phyloP scores from a whole-genome alignment of 1,140 invertebrate species.

The Rhynchophorus ferrugineus region DNA sequence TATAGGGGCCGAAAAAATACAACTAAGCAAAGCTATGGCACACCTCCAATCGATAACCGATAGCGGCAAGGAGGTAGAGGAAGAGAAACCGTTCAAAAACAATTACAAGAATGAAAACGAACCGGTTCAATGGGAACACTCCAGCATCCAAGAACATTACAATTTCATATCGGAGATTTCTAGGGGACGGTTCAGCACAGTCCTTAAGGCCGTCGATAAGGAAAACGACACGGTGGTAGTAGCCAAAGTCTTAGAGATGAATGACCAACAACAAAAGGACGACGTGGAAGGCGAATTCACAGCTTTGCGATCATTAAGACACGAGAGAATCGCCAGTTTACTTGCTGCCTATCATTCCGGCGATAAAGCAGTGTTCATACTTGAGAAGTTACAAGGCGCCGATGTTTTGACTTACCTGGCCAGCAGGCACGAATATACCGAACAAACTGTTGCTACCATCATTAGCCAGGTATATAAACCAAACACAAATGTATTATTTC shows the following conservation, averaged over 20 bases:
- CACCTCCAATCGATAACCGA: slow-evolving; percentile 78
- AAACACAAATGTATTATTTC: too few relatives aligned
- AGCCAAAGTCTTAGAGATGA: slow-evolving; percentile 67
- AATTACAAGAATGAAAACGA: slow-evolving; percentile 69
- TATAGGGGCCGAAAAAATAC: slow-evolving; percentile 54
- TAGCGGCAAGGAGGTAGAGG: slow-evolving; percentile 60
- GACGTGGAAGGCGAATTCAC: slow-evolving; percentile 73
- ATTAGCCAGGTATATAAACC: slow-evolving; percentile 59
- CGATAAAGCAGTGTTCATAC: slow-evolving; percentile 62
- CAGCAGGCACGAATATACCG: slow-evolving; percentile 78
- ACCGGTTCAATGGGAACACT: slow-evolving; percentile 63
- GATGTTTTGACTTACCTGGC: slow-evolving; percentile 84
- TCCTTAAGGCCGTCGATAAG: slow-evolving; percentile 76
- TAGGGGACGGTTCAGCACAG: slow-evolving; percentile 68
- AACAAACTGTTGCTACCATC: slow-evolving; percentile 81
- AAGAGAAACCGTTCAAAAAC: slow-evolving; percentile 55
- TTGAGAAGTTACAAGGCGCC: slow-evolving; percentile 87
- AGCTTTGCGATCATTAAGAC: slow-evolving; percentile 67
- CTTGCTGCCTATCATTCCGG: slow-evolving; percentile 62
- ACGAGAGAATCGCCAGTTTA: slow-evolving; percentile 75
- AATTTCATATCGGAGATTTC: slow-evolving; percentile 76
- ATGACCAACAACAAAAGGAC: slow-evolving; percentile 55
- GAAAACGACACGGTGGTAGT: slow-evolving; percentile 62
- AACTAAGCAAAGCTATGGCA: slow-evolving; percentile 70
- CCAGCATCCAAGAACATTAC: slow-evolving; percentile 62